A percentile compares a stretch with the other conserved stretches of the same genome.
Conservation (phyloP, 1,140 invertebrate species). For the Diachasma alloeum region DNA sequence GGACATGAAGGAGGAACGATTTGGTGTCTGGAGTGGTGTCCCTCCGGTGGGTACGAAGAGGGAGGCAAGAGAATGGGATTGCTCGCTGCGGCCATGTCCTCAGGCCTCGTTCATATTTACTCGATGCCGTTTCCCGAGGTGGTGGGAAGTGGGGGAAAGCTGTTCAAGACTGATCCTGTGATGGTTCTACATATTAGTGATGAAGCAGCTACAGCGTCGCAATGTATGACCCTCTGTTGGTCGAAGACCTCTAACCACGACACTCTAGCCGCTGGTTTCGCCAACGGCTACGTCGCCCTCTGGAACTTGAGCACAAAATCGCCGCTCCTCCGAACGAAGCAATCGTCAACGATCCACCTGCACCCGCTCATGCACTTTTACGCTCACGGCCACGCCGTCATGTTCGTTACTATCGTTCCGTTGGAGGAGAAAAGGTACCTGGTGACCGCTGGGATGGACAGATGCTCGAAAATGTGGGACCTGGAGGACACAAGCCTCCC, state of each 20-base stretch:
- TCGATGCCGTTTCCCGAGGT: constrained; percentile 67
- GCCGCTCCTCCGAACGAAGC: constrained; percentile 60
- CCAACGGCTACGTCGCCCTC: constrained; percentile 70
- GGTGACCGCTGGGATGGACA: constrained; percentile 60
- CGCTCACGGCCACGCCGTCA: constrained; percentile 60
- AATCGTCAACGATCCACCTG: constrained; percentile 54
- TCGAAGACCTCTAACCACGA: constrained; percentile 57
- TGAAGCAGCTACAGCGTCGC: constrained; percentile 43
- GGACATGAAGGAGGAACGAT: constrained; percentile 73
- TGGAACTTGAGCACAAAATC: constrained; percentile 69
- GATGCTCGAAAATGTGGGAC: constrained; percentile 63
- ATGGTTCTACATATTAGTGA: constrained; percentile 53
- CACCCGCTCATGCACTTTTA: constrained; percentile 59
- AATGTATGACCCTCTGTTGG: constrained; percentile 63
- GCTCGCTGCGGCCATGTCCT: constrained; percentile 73
- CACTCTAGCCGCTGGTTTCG: constrained; percentile 70
- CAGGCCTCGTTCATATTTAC: constrained; percentile 71
- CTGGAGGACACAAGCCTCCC: constrained; percentile 55
- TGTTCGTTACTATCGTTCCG: constrained; percentile 55
- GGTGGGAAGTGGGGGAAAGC: constrained; percentile 28
- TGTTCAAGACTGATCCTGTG: constrained; percentile 58
- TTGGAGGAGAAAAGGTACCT: constrained; percentile 55
- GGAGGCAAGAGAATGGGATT: constrained; percentile 69
- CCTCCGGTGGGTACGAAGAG: constrained; percentile 72
- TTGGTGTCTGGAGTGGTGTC: constrained; percentile 80